Evolutionary conservation across 1,140 invertebrate genomes (phyloP).

Genomic region (Myzus persicae): DNA sequence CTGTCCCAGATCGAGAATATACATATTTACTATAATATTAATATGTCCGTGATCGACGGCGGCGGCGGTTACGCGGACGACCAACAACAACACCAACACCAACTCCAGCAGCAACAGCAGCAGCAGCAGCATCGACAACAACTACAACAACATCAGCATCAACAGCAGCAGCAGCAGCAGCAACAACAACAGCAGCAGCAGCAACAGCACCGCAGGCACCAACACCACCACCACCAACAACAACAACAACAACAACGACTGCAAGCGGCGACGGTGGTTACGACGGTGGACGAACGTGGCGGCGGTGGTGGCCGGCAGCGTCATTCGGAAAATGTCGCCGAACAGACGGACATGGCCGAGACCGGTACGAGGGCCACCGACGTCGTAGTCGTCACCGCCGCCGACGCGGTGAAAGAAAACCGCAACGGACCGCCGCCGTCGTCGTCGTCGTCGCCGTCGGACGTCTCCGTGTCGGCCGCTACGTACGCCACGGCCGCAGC

Average conservation of each 20-base stretch:
- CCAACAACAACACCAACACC: not conserved
- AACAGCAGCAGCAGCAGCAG: not conserved
- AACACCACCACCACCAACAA: not conserved
- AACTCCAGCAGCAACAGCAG: not conserved
- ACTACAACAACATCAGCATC: not conserved
- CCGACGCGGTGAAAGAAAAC: slow-evolving; percentile 68
- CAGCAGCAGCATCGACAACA: not conserved
- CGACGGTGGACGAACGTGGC: slow-evolving; percentile 37
- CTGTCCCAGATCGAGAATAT: not conserved
- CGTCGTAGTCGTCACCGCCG: slow-evolving; percentile 65
- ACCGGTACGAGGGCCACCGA: slow-evolving; percentile 70
- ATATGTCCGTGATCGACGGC: slow-evolving; percentile 9
- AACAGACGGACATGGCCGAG: slow-evolving; percentile 73
- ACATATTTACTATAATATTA: not conserved
- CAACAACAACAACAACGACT: slow-evolving; percentile 14
- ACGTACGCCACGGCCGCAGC: slow-evolving; percentile 62
- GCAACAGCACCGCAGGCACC: not conserved
- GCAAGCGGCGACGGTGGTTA: not conserved
- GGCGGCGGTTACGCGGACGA: not conserved
- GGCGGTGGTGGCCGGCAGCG: slow-evolving; percentile 47
- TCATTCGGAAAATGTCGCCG: slow-evolving; percentile 72
- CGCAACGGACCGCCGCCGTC: slow-evolving; percentile 67
- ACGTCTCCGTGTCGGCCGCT: slow-evolving; percentile 64
- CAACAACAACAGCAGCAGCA: not conserved
- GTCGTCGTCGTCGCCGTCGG: slow-evolving; percentile 63